phyloP scores from a whole-genome alignment of 2,797 vertebrate genomes.

The Gallinago stenura region DNA sequence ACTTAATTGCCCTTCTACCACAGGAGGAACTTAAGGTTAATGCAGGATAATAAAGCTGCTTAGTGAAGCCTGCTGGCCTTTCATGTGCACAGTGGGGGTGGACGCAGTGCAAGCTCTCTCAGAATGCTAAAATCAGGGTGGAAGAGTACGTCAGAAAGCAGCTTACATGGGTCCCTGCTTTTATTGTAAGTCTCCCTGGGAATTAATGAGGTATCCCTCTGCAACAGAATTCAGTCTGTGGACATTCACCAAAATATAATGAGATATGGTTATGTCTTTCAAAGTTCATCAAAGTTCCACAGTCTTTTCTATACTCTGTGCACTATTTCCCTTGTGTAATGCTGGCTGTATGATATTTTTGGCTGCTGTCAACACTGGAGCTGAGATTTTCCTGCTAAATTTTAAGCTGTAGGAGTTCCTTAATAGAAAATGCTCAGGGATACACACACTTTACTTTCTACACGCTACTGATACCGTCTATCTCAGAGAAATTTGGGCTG shows the following conservation, averaged over 20 bases:
- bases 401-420: neutral
- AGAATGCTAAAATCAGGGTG: neutral
- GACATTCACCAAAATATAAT: neutral
- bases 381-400: neutral
- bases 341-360: neutral
- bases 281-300: neutral
- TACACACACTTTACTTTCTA: neutral
- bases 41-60: constrained; percentile 33
- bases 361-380: neutral
- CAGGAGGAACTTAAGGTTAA: constrained; percentile 45
- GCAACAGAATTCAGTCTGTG: neutral
- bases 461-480: fast-evolving
- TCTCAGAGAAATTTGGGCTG: neutral
- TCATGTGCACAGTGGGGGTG: neutral
- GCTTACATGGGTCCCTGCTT: neutral
- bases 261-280: neutral
- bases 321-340: neutral
- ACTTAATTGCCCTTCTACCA: neutral
- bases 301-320: neutral
- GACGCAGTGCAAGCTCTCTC: neutral
- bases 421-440: neutral
- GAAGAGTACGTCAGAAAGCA: neutral
- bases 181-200: neutral
- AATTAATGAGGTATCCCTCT: constrained; percentile 33
- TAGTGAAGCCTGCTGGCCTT: neutral